Evolutionary conservation across 2,113 vertebrate species (phyloP), one percentile per base, ranked within the genome.

Genomic region (Neogale vison): DNA sequence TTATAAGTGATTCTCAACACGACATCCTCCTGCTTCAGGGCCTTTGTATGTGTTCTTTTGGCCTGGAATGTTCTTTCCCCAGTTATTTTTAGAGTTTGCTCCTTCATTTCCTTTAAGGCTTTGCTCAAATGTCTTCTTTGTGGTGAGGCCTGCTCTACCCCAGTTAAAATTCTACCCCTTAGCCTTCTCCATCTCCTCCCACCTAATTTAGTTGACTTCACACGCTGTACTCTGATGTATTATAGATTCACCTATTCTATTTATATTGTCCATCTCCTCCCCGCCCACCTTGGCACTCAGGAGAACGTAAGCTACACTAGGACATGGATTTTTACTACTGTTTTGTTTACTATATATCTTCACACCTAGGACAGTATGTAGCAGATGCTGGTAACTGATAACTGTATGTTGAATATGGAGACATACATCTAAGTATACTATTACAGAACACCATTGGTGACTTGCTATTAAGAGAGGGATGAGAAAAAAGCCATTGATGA

Each of bases 81-180:
- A 63, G 23, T 69, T 94, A 69, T 12, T 81, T 31, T 34, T 34
- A 47, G 7, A 83, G 21, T 29, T 81, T 85, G 15, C 24, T 52
- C 24, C 26, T 91, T 93, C 14, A 88, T 65, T 77, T 93, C 55
- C 45, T 92, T 80, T n/a, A 81, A 92, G 39, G n/a, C 83, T 90
- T 90, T 52, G 26, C 71, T 94, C 67, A 87, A 23, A 52, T 31
- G 34, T 31, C 42, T 42, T 47, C 65, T 95, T 93, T 95, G 13
- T 63, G 76, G 74, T 10, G n/a, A 95, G 23, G 8, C 18, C 39
- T 82, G 85, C 47, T 93, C 69, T 72, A 84, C 63, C 61, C 45
- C 76, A 89, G 89, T 95, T 84, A 84, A 90, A 95, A 80, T 88
- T 50, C 55, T 13, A 88, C 20, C 18, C 29, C 52, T 50, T 55